Conservation (phyloP, 2,113 vertebrate genomes). For the Pomatorhinus ruficollis region DNA sequence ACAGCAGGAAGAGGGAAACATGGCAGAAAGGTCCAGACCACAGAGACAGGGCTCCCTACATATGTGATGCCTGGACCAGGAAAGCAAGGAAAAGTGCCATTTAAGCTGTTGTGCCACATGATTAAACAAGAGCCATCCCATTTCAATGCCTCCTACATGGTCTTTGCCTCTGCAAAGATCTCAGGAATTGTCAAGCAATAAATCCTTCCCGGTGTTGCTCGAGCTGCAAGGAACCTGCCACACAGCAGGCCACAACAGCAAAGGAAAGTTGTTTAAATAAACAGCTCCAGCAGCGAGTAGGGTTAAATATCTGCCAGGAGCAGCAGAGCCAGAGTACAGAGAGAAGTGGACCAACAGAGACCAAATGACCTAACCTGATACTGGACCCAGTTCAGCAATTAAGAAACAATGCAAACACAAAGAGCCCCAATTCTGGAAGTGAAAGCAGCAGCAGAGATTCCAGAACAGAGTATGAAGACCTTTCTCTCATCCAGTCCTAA, state of each 20-base stretch:
- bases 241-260: neutral
- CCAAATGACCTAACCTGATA: neutral
- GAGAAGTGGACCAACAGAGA: neutral
- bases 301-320: neutral
- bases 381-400: neutral
- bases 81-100: neutral
- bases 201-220: neutral
- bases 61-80: neutral
- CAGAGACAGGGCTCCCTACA: neutral
- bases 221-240: neutral
- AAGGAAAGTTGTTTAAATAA: neutral
- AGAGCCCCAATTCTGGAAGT: neutral
- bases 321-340: neutral
- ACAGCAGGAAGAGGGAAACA: neutral
- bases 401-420: neutral
- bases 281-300: neutral
- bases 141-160: accelerated
- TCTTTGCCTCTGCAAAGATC: neutral
- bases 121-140: neutral
- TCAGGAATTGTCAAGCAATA: neutral
- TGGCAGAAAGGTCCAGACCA: neutral
- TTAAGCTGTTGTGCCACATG: neutral
- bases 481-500: neutral
- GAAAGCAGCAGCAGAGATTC: neutral
- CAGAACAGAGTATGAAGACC: neutral